Evolutionary conservation across 2,797 vertebrate species (phyloP), one percentile per base, ranked within the genome.

Genomic region (Neosilurus hyrtlii): DNA sequence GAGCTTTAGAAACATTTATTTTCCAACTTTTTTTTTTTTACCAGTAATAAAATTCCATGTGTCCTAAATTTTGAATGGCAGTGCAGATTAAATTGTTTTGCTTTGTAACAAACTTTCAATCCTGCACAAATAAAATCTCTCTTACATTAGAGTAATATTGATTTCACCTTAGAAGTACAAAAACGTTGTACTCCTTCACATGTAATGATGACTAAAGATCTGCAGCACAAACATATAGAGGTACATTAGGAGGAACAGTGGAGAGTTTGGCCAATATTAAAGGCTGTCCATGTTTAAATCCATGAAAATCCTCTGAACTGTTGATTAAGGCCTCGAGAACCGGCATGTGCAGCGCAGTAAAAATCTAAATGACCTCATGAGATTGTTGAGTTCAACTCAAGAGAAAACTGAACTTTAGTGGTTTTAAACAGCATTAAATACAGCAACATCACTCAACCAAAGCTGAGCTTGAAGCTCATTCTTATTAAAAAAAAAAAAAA

Each of bases 271-370:
- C 57, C 11, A 26, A 54, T 78, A n/a, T 78, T 62, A 52, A 78
- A 83, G 35, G 37, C 43, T 52, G 66, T 30, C 56, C 12, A 30
- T 62, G 37, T 59, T 70, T 35, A 59, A 67, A 16, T 57, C 57
- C 22, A 66, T 22, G 8, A 37, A 76, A n/a, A 61, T 61, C 56
- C 74, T 76, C 56, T n/a, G 56, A 61, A 76, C 74, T 62, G 74
- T 76, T 24, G 9, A 43, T 82, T 78, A 79, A 83, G 76, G 82
- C 76, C 76, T 68, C 67, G 30, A 56, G 67, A 83, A 72, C 75
- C 4, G 74, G 49, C 65, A 52, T 15, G n/a, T n/a, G 18, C n/a
- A 70, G 11, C 9, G 30, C 63, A 59, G 30, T 30, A 7, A 61
- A 75, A 56, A 67, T 3, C 4, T 52, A 18, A 75, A 57, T 37